Percentiles rank a stretch among this genome's conserved stretches.
phyloP scores from a whole-genome alignment of 2,113 vertebrate species.

The Trematocara macrostoma region DNA sequence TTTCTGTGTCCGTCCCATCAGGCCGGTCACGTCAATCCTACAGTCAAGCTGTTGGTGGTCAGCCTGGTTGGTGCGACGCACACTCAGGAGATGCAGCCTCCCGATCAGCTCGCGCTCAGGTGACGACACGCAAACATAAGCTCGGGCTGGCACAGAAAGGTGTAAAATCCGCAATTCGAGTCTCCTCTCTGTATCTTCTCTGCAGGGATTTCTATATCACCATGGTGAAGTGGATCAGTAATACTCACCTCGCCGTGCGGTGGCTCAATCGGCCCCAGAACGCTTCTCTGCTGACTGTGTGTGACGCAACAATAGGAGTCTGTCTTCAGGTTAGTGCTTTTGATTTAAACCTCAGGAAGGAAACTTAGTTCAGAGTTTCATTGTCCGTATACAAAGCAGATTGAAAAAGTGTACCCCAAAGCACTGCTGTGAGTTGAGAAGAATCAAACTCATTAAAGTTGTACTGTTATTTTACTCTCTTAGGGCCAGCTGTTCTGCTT shows the following conservation, averaged over 20 bases:
- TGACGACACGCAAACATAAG: background rate
- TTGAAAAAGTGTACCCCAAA: background rate
- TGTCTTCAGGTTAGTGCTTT: slow-evolving; percentile 65
- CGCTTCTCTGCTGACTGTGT: slow-evolving; percentile 85
- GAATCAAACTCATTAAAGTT: background rate
- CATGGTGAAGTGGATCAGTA: slow-evolving; percentile 95
- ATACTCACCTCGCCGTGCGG: slow-evolving; percentile 86
- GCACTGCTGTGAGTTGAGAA: background rate
- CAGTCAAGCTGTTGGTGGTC: slow-evolving; percentile 86
- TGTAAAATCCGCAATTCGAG: background rate
- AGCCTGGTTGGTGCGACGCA: slow-evolving; percentile 92
- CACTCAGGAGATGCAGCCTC: slow-evolving; percentile 89
- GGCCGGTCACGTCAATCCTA: slow-evolving; percentile 92
- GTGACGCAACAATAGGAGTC: slow-evolving; percentile 85
- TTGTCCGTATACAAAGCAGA: background rate
- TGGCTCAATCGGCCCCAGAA: slow-evolving; percentile 94
- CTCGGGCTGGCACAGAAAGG: background rate
- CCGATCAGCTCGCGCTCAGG: slow-evolving; percentile 72
- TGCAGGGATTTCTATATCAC: slow-evolving; percentile 90
- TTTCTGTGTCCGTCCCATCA: slow-evolving; percentile 42
- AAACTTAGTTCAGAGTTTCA: background rate
- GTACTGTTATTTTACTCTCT: background rate
- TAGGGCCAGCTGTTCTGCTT: background rate
- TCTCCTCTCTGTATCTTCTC: background rate
- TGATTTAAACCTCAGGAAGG: background rate